Percentiles rank a stretch among this genome's conserved stretches.
phyloP scores from a whole-genome alignment of 2,113 vertebrate genomes.

The Trogon melanurus region DNA sequence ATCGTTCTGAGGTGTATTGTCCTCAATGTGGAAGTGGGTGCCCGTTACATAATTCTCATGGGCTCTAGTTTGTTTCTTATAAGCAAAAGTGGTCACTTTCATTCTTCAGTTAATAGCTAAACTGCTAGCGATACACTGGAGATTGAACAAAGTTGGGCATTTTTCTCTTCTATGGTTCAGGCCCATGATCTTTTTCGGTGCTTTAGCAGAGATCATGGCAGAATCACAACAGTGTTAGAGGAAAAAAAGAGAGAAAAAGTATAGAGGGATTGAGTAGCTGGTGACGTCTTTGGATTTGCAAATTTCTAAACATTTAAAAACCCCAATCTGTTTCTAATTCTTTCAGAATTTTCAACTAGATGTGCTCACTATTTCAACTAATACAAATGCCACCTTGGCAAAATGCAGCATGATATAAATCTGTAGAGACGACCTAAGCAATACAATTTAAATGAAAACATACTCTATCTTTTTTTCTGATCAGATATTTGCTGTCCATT shows the following conservation, averaged over 20 bases:
- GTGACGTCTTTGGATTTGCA: slow-evolving; percentile 44
- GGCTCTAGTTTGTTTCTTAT: neutral
- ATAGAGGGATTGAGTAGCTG: neutral
- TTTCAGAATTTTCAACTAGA: slow-evolving; percentile 63
- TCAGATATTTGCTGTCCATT: slow-evolving; percentile 66
- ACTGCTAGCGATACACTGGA: neutral
- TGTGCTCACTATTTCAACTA: slow-evolving; percentile 59
- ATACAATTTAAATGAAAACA: slow-evolving; percentile 76
- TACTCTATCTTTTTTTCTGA: neutral
- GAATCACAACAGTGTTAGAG: neutral
- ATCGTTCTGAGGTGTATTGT: neutral
- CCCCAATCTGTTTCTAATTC: slow-evolving; percentile 72
- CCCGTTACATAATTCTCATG: neutral
- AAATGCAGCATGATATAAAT: slow-evolving; percentile 65
- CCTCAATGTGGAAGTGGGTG: neutral
- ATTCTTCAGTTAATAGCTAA: neutral
- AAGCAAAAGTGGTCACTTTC: neutral
- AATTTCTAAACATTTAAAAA: slow-evolving; percentile 48
- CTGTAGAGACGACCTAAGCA: slow-evolving; percentile 64
- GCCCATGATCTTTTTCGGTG: accelerated
- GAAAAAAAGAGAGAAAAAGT: slow-evolving; percentile 2
- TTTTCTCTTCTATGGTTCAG: neutral
- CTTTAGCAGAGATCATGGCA: neutral
- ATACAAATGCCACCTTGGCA: slow-evolving; percentile 69
- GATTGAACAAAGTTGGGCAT: neutral